Percentiles rank a stretch among this genome's conserved stretches.
phyloP scores from a whole-genome alignment of 2,888 invertebrate genomes.

The Xestia ashworthii region DNA sequence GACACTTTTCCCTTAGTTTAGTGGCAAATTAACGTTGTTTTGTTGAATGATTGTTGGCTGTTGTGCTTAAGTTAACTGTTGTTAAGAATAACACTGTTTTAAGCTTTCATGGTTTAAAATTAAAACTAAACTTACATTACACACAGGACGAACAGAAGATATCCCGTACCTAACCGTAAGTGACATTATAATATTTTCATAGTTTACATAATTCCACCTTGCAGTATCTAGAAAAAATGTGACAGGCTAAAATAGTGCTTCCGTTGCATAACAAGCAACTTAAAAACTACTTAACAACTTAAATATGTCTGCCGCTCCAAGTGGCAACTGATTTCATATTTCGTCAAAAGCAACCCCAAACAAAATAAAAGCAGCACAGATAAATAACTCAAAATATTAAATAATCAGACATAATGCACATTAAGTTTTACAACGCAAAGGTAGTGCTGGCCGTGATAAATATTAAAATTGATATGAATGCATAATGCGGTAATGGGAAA shows the following conservation, averaged over 20 bases:
- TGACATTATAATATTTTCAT: neutral
- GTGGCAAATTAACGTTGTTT: neutral
- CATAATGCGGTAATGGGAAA: constrained; percentile 71
- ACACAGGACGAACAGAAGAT: no score
- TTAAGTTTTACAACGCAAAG: constrained; percentile 58
- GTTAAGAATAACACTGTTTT: no score
- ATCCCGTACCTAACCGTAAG: no score
- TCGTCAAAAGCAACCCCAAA: constrained; percentile 11
- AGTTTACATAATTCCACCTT: neutral
- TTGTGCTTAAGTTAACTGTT: neutral
- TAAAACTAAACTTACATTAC: no score
- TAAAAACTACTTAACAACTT: no score
- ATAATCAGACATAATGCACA: constrained; percentile 59
- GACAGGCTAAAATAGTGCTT: neutral
- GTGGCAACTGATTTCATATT: neutral
- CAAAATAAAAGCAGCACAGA: constrained; percentile 32
- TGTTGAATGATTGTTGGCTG: neutral
- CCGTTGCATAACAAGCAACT: neutral
- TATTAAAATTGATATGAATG: constrained; percentile 71
- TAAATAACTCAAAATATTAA: constrained; percentile 63
- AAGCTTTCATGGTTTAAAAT: no score
- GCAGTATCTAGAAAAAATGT: no score
- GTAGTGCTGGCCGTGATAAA: constrained; percentile 57
- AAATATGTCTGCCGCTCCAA: neutral
- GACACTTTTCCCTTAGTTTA: neutral